A percentile compares a stretch with the other conserved stretches of the same genome.
Evolutionary conservation across 2,113 vertebrate species (phyloP).

Genomic region (Cottus gobio): DNA sequence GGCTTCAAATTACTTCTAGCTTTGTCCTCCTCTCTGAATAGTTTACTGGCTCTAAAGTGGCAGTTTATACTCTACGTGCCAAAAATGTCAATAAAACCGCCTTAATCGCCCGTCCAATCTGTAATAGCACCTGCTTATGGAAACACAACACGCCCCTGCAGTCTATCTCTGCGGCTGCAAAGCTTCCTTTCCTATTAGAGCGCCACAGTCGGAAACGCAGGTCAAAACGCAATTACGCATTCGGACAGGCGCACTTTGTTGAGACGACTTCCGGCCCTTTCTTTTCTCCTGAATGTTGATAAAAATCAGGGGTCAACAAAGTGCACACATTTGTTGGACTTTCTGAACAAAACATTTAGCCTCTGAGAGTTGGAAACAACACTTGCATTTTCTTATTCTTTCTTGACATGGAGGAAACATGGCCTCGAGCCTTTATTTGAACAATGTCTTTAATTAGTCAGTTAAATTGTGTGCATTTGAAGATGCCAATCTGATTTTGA

Average conservation of each 20-base stretch:
- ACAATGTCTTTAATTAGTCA: background rate
- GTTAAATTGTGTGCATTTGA: background rate
- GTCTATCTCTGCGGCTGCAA: slow-evolving; percentile 62
- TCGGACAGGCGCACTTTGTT: slow-evolving; percentile 45
- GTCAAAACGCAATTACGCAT: slow-evolving; percentile 57
- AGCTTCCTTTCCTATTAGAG: slow-evolving; percentile 62
- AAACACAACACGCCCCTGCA: slow-evolving; percentile 72
- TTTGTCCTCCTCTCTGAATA: slow-evolving; percentile 63
- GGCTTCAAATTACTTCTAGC: slow-evolving; percentile 48
- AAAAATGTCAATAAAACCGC: slow-evolving; percentile 79
- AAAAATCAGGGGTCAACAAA: slow-evolving; percentile 26
- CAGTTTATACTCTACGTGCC: slow-evolving; percentile 74
- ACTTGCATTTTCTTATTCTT: background rate
- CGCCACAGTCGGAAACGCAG: slow-evolving; percentile 56
- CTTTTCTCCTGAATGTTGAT: slow-evolving; percentile 42
- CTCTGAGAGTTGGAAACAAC: background rate
- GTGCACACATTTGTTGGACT: background rate
- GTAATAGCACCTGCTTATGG: slow-evolving; percentile 77
- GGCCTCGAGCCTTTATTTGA: background rate
- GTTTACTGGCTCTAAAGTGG: slow-evolving; percentile 67
- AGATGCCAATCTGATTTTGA: background rate
- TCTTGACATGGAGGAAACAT: background rate
- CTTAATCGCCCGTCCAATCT: slow-evolving; percentile 74
- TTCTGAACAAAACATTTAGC: background rate
- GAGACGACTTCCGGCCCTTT: slow-evolving; percentile 62